phyloP scores from a whole-genome alignment of 2,888 invertebrate genomes.

The Drosophila mettleri region DNA sequence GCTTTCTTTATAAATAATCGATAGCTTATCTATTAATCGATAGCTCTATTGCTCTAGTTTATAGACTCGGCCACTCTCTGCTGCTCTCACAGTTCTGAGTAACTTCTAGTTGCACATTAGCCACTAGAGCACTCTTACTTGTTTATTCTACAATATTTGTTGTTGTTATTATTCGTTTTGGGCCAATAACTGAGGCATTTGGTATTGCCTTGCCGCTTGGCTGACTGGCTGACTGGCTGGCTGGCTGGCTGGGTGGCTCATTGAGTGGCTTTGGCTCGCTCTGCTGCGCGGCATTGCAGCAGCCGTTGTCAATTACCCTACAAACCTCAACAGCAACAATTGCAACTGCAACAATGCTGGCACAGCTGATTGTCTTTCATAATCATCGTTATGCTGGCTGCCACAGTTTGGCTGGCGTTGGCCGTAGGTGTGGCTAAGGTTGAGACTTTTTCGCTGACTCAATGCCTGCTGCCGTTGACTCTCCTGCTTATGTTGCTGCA shows the following conservation, averaged over 20 bases:
- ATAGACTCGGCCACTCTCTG: too few species aligned
- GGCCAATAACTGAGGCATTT: slow-evolving; percentile 69
- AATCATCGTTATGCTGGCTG: slow-evolving; percentile 59
- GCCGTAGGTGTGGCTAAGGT: slow-evolving; percentile 55
- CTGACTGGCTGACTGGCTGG: slow-evolving; percentile 54
- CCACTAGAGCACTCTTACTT: slow-evolving; percentile 3
- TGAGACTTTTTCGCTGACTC: slow-evolving; percentile 50
- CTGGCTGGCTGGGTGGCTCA: slow-evolving; percentile 53
- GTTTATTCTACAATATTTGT: slow-evolving; percentile 1
- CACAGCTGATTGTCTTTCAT: slow-evolving; percentile 80
- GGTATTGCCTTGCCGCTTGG: slow-evolving; percentile 72
- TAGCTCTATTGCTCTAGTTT: too few species aligned
- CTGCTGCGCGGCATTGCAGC: slow-evolving; percentile 49
- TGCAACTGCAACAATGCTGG: slow-evolving; percentile 38
- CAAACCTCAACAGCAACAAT: slow-evolving; percentile 66
- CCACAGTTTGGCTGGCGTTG: slow-evolving; percentile 33
- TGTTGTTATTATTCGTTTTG: slow-evolving; percentile 45
- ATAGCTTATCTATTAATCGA: too few species aligned
- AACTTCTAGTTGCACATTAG: neutral
- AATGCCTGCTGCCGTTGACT: slow-evolving; percentile 23
- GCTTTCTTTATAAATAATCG: too few species aligned
- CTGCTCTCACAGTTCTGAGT: neutral
- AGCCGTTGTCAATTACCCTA: slow-evolving; percentile 76
- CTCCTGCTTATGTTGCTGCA: slow-evolving; percentile 49
- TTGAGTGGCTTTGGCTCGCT: slow-evolving; percentile 55